These are phyloP conservation scores for Ficedula albicollis DNA, from an alignment of 2,797 vertebrate species.

Conservation along the genomic window DNA sequence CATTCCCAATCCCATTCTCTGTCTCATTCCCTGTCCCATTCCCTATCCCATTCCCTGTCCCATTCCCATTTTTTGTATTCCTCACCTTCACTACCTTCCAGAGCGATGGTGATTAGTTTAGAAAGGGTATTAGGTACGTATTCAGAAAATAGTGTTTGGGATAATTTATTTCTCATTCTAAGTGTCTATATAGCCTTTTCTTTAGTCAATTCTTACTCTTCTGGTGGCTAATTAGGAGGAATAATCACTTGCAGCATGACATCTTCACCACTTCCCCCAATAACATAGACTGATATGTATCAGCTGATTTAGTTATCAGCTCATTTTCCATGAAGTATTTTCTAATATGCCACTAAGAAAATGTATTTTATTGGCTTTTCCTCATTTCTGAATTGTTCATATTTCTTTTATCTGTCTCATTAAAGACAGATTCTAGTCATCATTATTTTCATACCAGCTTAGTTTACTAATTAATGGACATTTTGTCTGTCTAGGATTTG, in stretches of 20 bases:
- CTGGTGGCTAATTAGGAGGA: neutral
- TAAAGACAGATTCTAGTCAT: conserved; percentile 8
- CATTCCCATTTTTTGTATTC: neutral
- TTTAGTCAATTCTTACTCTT: neutral
- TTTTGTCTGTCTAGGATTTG: neutral
- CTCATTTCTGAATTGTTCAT: neutral
- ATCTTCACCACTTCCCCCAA: neutral
- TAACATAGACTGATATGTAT: neutral
- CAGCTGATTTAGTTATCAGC: neutral
- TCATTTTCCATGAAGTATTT: neutral
- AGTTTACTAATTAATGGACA: conserved; percentile 42
- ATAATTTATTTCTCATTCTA: neutral
- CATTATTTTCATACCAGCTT: conserved; percentile 5
- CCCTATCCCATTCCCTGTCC: fast-evolving
- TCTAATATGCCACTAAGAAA: neutral
- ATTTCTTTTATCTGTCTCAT: neutral
- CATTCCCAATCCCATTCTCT: fast-evolving
- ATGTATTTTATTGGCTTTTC: neutral
- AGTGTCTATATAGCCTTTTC: neutral
- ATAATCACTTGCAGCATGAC: neutral
- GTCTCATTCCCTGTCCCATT: fast-evolving
- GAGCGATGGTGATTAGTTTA: neutral
- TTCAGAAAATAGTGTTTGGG: neutral
- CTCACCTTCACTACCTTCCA: neutral
- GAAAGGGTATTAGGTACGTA: neutral